phyloP scores from a whole-genome alignment of 35 echinoderm and acorn worm genomes.

The Hemicentrotus pulcherrimus region DNA sequence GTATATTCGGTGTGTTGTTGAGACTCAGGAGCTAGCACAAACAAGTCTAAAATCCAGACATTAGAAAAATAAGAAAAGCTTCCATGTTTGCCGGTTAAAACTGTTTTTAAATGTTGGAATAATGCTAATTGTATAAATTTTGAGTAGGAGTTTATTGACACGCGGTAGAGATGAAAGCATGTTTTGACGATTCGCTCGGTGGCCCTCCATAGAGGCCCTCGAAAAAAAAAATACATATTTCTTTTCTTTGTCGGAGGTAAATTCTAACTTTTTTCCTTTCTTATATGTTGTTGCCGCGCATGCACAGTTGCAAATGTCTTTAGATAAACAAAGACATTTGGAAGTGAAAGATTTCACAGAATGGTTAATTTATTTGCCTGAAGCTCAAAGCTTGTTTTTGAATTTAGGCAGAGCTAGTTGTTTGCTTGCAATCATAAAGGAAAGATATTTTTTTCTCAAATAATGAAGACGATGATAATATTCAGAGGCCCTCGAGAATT shows the following conservation, averaged over 20 bases:
- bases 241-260: background rate
- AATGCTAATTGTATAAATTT: background rate
- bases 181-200: background rate
- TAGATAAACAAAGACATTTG: background rate
- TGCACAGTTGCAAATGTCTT: background rate
- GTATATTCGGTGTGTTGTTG: background rate
- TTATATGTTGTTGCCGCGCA: background rate
- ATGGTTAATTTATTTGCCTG: background rate
- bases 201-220: background rate
- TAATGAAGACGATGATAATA: no score
- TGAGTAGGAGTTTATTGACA: background rate
- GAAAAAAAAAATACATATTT: background rate
- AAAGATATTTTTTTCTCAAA: background rate
- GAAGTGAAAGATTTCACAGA: background rate
- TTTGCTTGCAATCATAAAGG: background rate
- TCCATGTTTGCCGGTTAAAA: background rate
- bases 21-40: background rate
- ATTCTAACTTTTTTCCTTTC: background rate
- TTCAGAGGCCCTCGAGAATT: background rate
- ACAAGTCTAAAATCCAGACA: background rate
- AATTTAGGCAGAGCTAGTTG: background rate
- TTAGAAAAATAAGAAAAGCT: background rate
- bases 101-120: conserved; percentile 13
- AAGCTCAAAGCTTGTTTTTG: background rate
- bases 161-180: background rate